Conservation (phyloP, 2,797 vertebrate species). For the Menidia menidia region DNA sequence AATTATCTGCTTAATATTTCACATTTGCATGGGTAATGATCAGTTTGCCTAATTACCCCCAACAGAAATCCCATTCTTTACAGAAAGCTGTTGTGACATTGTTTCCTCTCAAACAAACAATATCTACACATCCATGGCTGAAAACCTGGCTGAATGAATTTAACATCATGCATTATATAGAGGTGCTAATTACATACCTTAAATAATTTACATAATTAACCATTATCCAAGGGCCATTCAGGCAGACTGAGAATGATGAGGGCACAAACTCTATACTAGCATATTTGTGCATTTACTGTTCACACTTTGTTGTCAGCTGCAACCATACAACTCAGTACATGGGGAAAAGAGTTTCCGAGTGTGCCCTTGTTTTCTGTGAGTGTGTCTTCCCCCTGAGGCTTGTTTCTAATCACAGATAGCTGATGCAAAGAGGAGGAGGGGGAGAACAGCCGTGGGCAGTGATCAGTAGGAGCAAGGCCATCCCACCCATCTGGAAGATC, state of each 20-base stretch:
- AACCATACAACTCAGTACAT: constrained; percentile 7
- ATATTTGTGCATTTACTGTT: neutral
- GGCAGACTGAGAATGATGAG: constrained; percentile 21
- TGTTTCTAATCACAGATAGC: constrained; percentile 77
- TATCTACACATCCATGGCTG: constrained; percentile 46
- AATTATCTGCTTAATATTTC: constrained; percentile 45
- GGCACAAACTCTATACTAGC: neutral
- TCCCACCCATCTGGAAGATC: constrained; percentile 76
- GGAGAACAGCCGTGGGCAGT: constrained; percentile 59
- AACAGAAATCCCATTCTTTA: constrained; percentile 27
- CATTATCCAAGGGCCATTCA: constrained; percentile 38
- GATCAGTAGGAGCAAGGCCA: constrained; percentile 65
- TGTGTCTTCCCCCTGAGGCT: constrained; percentile 51
- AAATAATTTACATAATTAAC: constrained; percentile 74
- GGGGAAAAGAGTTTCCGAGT: constrained; percentile 3
- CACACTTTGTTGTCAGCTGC: neutral
- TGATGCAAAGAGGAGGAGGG: constrained; percentile 62
- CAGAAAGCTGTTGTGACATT: constrained; percentile 35
- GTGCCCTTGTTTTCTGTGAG: constrained; percentile 23
- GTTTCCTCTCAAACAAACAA: constrained; percentile 45
- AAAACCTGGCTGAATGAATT: constrained; percentile 50
- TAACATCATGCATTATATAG: constrained; percentile 64
- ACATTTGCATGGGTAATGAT: constrained; percentile 46
- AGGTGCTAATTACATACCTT: constrained; percentile 66
- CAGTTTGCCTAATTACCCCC: constrained; percentile 52